These are phyloP conservation scores for Parauchenoglanis ngamensis DNA, from an alignment of 2,797 vertebrate genomes.

Conservation along the genomic window DNA sequence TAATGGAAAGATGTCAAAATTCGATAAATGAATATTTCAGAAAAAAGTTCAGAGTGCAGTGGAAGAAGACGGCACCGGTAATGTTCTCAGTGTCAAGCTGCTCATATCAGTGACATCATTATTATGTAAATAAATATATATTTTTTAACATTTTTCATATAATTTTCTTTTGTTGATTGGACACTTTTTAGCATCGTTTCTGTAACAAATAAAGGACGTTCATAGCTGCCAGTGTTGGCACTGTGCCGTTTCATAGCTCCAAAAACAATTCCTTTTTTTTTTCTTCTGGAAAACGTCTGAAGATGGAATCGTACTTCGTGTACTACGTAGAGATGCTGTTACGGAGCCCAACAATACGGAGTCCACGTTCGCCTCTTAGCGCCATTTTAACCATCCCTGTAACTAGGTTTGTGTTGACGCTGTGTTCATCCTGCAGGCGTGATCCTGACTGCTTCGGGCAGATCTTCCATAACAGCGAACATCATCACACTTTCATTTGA, in stretches of 20 bases:
- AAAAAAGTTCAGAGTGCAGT: conserved; percentile 61
- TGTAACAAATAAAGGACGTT: not conserved
- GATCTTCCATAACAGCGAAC: conserved; percentile 37
- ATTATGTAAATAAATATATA: not conserved
- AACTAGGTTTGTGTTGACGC: not conserved
- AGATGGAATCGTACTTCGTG: not conserved
- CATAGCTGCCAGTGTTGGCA: not conserved
- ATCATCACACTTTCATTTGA: conserved; percentile 62
- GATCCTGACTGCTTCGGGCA: conserved; percentile 53
- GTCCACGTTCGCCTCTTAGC: not conserved
- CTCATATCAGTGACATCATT: not conserved
- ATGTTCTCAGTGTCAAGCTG: not conserved
- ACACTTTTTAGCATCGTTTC: no score
- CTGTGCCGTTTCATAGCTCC: not conserved
- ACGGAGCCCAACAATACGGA: not conserved
- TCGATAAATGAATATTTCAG: no score
- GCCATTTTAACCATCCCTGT: not conserved
- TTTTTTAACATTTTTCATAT: not conserved
- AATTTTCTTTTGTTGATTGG: no score
- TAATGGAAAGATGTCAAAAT: no score
- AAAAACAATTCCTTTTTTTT: not conserved
- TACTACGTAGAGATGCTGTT: not conserved
- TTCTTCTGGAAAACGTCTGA: not conserved
- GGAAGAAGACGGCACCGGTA: conserved; percentile 79
- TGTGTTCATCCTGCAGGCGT: conserved; percentile 62